Evolutionary conservation across 2,888 invertebrate genomes (phyloP).

Genomic region (Agrypnus murinus): DNA sequence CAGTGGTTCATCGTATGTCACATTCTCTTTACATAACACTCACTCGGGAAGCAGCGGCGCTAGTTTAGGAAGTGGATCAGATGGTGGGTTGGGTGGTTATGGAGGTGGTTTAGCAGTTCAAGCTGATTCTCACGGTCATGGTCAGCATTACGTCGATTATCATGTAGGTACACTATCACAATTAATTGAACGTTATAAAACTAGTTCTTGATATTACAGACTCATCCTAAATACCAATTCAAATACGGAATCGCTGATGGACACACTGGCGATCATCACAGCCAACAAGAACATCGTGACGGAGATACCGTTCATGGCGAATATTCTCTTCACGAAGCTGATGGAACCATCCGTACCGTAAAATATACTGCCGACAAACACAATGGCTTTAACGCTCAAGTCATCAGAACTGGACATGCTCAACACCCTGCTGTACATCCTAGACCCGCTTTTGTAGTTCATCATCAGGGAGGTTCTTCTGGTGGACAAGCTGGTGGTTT

Average conservation of each 20-base stretch:
- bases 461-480: neutral
- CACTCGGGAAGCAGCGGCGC: too few relatives aligned
- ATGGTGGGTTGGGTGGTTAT: too few relatives aligned
- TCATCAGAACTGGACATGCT: constrained; percentile 68
- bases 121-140: too few relatives aligned
- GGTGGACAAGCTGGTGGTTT: too few relatives aligned
- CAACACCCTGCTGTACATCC: constrained; percentile 68
- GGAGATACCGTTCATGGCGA: constrained; percentile 72
- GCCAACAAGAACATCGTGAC: constrained; percentile 74
- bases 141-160: too few relatives aligned
- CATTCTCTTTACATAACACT: too few relatives aligned
- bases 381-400: constrained; percentile 67
- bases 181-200: too few relatives aligned
- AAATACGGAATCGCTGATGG: constrained; percentile 76
- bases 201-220: constrained; percentile 67
- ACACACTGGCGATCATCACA: constrained; percentile 75
- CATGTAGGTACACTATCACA: too few relatives aligned
- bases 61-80: too few relatives aligned
- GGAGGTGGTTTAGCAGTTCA: too few relatives aligned
- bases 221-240: constrained; percentile 77
- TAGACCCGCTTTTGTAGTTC: neutral
- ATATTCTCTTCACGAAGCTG: constrained; percentile 73
- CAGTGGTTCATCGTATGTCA: too few relatives aligned
- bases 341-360: constrained; percentile 73
- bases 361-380: constrained; percentile 74